A percentile compares a stretch with the other conserved stretches of the same genome.
Evolutionary conservation across 2,888 invertebrate species (phyloP).

Genomic region (Pyrochroa serraticornis): DNA sequence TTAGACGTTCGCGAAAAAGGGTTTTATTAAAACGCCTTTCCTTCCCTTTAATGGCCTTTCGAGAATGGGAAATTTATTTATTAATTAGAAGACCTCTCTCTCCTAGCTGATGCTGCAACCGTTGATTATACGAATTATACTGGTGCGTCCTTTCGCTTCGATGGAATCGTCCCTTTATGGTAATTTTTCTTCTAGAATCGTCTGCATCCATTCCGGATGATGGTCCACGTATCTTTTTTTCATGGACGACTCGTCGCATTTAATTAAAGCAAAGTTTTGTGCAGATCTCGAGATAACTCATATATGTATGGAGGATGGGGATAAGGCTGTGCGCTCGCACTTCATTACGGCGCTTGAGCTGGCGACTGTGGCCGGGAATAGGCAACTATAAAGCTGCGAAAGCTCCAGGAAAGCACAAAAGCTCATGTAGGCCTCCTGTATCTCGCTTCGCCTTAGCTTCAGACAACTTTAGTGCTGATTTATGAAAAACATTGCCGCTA

Average conservation of each 20-base stretch:
- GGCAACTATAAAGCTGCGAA: conserved; percentile 48
- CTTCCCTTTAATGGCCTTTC: conserved; percentile 43
- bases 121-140: conserved; percentile 38
- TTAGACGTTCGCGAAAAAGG: conserved; percentile 39
- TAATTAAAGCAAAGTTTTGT: conserved; percentile 29
- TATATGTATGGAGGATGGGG: conserved; percentile 35
- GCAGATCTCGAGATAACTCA: conserved; percentile 30
- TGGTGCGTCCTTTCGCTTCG: conserved; percentile 7
- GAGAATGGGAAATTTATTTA: conserved; percentile 43
- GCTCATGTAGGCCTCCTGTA: conserved; percentile 47
- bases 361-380: conserved; percentile 46
- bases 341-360: conserved; percentile 47
- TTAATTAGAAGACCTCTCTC: conserved; percentile 38
- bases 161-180: conserved; percentile 15
- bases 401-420: conserved; percentile 52
- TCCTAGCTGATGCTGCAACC: conserved; percentile 28
- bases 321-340: conserved; percentile 40
- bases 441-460: conserved; percentile 47
- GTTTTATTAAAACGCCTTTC: conserved; percentile 49
- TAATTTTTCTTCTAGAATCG: conserved; percentile 5
- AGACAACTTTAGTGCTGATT: conserved; percentile 51
- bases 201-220: neutral
- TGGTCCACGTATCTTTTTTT: conserved; percentile 3
- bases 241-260: conserved; percentile 19
- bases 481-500: conserved; percentile 47